phyloP scores from a whole-genome alignment of 2,113 vertebrate genomes.

The Cyphomyrus discorhynchus region DNA sequence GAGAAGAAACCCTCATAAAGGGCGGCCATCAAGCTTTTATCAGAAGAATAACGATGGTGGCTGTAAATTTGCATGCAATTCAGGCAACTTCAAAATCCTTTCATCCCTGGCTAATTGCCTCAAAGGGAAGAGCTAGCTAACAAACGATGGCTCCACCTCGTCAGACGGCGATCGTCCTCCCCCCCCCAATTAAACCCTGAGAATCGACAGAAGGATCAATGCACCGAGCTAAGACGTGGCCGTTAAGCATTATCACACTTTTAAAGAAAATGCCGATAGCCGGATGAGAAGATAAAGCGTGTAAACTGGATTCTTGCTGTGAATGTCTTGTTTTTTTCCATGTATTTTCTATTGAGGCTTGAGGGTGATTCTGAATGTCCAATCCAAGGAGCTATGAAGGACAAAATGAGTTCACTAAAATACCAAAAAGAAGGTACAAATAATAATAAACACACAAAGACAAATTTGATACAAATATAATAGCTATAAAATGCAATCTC shows the following conservation, averaged over 20 bases:
- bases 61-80: not conserved
- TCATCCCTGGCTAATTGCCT: conserved; percentile 34
- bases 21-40: not conserved
- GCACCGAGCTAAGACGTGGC: conserved; percentile 11
- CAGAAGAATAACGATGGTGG: conserved; percentile 18
- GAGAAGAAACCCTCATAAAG: not conserved
- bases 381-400: not conserved
- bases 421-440: not conserved
- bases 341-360: not conserved
- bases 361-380: not conserved
- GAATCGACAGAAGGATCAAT: conserved; percentile 28
- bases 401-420: not conserved
- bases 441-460: not conserved
- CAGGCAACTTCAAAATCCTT: conserved; percentile 23
- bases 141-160: conserved; percentile 14
- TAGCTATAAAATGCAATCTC: not conserved
- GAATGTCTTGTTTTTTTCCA: not conserved
- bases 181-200: conserved; percentile 25
- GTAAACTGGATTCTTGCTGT: conserved; percentile 30
- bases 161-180: not conserved
- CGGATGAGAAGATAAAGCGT: conserved; percentile 25
- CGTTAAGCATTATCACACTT: conserved; percentile 28
- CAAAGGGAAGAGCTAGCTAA: conserved; percentile 17
- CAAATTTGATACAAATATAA: not conserved
- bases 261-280: conserved; percentile 26